Evolutionary conservation across 2,113 vertebrate species (phyloP), one percentile per base, ranked within the genome.

Genomic region (Pteruthius melanotis): DNA sequence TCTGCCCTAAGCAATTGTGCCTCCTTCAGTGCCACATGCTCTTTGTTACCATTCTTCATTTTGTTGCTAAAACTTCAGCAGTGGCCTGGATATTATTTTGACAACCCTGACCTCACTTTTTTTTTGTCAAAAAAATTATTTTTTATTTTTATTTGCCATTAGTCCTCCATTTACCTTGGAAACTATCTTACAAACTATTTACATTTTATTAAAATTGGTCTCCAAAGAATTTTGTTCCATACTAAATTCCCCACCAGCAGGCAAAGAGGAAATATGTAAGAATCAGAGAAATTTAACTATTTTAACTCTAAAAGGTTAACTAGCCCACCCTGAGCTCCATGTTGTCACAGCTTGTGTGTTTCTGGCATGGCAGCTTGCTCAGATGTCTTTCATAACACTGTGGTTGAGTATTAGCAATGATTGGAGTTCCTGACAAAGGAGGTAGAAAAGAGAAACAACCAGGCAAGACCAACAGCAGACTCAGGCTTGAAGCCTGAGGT

Each of bases 381-480:
- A 0, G 7, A 5, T 66, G 15, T 66, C 47, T 63, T 59, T 27
- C 28, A 24, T 27, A 45, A 57, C 27, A 12, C 7, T 18, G 15
- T 18, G 18, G 8, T 3, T 59, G 42, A 64, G 33, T 42, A 20
- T n/a, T 45, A 86, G 26, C 45, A 45, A 5, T 65, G 37, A 37
- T 27, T 61, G 37, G 20, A 15, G 15, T 7, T 83, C 53, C 40
- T 60, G 30, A n/a, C 33, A 33, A 2, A 23, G 39, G 59, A 83
- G 13, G 19, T 11, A 54, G 65, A 27, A 87, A 63, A 69, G 27
- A 66, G 40, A 87, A 90, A 47, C 1, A 6, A 17, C 0, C 3
- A 83, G 12, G 6, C 14, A 78, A 59, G 35, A 52, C 7, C 1
- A 7, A 54, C 6, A 20, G 15, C 1, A 1, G 10, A 35, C 3